These are phyloP conservation scores for Todiramphus chloris DNA, from an alignment of 2,113 vertebrate species.

Conservation along the genomic window DNA sequence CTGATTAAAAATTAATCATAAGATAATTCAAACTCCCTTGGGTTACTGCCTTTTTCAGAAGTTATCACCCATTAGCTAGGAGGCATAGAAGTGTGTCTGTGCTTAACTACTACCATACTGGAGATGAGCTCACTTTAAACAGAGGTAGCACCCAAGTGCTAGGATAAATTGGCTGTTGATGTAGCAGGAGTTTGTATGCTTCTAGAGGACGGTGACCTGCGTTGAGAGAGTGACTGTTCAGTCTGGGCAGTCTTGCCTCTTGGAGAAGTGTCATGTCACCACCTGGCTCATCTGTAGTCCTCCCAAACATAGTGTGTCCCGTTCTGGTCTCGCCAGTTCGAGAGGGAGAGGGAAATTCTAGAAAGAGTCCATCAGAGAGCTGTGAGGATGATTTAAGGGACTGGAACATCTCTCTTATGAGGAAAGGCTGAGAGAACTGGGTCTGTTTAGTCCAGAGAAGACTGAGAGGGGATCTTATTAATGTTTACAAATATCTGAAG, in stretches of 20 bases:
- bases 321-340: too few species aligned
- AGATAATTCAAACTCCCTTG: neutral
- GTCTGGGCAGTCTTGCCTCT: neutral
- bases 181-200: neutral
- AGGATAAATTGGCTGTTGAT: neutral
- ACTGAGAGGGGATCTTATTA: too few species aligned
- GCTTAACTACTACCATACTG: neutral
- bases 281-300: neutral
- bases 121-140: neutral
- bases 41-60: neutral
- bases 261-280: neutral
- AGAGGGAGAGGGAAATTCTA: too few species aligned
- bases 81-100: neutral
- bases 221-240: neutral
- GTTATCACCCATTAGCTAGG: neutral
- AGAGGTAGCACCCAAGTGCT: neutral
- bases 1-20: neutral
- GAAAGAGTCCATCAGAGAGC: too few species aligned
- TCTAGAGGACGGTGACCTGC: accelerated
- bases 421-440: too few species aligned
- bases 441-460: too few species aligned
- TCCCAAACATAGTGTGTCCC: neutral
- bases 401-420: too few species aligned
- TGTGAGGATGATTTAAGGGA: too few species aligned
- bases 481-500: too few species aligned